Base-by-base conservation (phyloP, 1,140 invertebrate species). In the Sitophilus oryzae region DNA sequence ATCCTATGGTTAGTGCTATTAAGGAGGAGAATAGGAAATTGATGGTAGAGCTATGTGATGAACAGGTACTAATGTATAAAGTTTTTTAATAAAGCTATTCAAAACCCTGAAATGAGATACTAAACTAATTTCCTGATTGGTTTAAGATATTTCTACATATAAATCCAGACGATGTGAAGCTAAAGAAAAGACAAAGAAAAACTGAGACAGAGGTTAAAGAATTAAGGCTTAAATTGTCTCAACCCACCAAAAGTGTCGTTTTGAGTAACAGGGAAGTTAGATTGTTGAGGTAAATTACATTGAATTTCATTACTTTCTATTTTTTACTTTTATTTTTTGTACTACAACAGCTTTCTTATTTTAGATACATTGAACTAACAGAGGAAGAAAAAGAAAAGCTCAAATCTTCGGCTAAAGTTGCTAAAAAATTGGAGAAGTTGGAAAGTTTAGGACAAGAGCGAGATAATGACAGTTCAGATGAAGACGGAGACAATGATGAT, bases 361-460 rank as follows among this genome's bases (percentile, higher is more conserved):
- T 19, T 54, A 85, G 84, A 65, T 91, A 94, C 71, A 79, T 96
- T 60, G 90, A 93, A 65, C 78, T 96, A 15, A 93, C 90, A n/a
- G 89, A 94, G 58, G 91, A 93, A 58, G 91, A 94, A 63, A 91
- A 93, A 64, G 89, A 93, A 65, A 93, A 92, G 71, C 74, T 96
- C 0, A 91, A 92, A 73, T 88, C 89, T 9, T 93, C 88, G 56
- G 84, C 91, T 55, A 96, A 96, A 74, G 92, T 96, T 41, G 92
- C 91, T 0, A 89, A 88, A 62, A 95, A 95, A 71, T 72, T 96
- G 38, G 92, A 96, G 68, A 91, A 93, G 72, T 73, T 95, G 46
- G 88, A 92, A 73, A 87, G 78, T 56, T 79, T 79, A 64, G 80
- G 76, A 19, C 83, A 86, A 62, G 85, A 85, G 58, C 81, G 71